Evolutionary conservation across 2,797 vertebrate genomes (phyloP).

Genomic region (Chanos chanos): DNA sequence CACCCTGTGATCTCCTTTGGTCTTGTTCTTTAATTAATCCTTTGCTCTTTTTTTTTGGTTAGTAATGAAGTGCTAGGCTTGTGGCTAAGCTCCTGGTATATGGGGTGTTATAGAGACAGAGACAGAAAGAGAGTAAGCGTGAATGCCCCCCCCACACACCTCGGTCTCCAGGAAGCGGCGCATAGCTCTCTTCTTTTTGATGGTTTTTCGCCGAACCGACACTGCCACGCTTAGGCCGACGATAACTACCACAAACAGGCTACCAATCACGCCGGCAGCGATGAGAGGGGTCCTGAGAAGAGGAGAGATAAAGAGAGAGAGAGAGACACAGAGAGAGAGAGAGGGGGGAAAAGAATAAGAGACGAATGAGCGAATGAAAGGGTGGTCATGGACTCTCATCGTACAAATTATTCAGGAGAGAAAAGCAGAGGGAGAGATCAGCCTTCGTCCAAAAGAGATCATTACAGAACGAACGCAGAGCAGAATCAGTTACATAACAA

Average conservation of each 20-base stretch:
- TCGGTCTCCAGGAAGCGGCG: constrained; percentile 95
- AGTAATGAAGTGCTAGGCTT: constrained; percentile 10
- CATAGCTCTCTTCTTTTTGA: constrained; percentile 95
- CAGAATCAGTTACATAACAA: no score
- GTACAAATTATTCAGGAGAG: background rate
- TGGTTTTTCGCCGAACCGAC: constrained; percentile 91
- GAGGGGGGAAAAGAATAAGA: background rate
- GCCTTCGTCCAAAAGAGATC: no score
- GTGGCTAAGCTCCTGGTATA: background rate
- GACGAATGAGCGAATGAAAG: background rate
- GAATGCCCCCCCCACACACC: constrained; percentile 62
- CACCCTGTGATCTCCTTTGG: constrained; percentile 21
- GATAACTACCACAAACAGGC: constrained; percentile 94
- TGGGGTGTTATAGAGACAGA: background rate
- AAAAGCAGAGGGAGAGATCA: no score
- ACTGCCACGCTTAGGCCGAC: constrained; percentile 86
- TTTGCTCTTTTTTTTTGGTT: constrained; percentile 6
- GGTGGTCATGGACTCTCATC: constrained; percentile 22
- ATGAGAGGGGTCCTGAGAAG: constrained; percentile 88
- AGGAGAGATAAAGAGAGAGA: background rate
- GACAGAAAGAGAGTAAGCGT: background rate
- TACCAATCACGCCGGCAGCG: constrained; percentile 91
- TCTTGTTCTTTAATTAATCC: constrained; percentile 26
- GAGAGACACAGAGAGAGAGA: background rate
- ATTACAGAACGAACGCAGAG: background rate